Evolutionary conservation across 2,113 vertebrate species (phyloP).

Genomic region (Oryzias woworae): DNA sequence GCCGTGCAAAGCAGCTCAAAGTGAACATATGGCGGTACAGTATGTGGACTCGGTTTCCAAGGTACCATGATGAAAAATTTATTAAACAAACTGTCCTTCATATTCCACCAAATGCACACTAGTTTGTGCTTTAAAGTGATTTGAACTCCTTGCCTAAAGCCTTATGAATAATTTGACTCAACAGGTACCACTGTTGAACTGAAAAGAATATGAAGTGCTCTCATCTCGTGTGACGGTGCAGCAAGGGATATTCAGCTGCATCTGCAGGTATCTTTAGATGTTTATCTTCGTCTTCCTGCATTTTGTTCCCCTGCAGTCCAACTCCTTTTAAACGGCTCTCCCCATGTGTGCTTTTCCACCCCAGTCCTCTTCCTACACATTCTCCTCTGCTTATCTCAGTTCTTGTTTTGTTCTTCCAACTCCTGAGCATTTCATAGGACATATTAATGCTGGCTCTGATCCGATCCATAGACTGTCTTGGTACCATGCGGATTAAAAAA

Average conservation of each 20-base stretch:
- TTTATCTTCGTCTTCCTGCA: neutral
- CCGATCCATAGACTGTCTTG: no score
- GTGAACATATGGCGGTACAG: slow-evolving; percentile 5
- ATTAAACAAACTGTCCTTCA: slow-evolving; percentile 38
- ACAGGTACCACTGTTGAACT: neutral
- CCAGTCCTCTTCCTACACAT: neutral
- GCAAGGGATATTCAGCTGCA: slow-evolving; percentile 1
- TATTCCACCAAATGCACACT: neutral
- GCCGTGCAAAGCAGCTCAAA: slow-evolving; percentile 1
- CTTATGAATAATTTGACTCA: slow-evolving; percentile 14
- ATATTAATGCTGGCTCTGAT: slow-evolving; percentile 13
- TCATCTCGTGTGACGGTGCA: slow-evolving; percentile 12
- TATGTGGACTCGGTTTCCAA: slow-evolving; percentile 13
- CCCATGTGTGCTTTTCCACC: slow-evolving; percentile 12
- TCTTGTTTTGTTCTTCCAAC: slow-evolving; percentile 20
- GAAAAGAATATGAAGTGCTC: slow-evolving; percentile 26
- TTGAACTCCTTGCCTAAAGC: slow-evolving; percentile 8
- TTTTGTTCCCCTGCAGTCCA: slow-evolving; percentile 10
- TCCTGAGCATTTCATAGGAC: neutral
- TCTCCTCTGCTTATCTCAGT: neutral
- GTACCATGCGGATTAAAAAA: no score
- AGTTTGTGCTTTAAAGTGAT: slow-evolving; percentile 17
- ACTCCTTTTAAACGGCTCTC: neutral
- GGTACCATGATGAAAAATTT: slow-evolving; percentile 50
- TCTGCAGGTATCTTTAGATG: slow-evolving; percentile 34